phyloP scores from a whole-genome alignment of 1,140 invertebrate species.

The Eupristina koningsbergeri region DNA sequence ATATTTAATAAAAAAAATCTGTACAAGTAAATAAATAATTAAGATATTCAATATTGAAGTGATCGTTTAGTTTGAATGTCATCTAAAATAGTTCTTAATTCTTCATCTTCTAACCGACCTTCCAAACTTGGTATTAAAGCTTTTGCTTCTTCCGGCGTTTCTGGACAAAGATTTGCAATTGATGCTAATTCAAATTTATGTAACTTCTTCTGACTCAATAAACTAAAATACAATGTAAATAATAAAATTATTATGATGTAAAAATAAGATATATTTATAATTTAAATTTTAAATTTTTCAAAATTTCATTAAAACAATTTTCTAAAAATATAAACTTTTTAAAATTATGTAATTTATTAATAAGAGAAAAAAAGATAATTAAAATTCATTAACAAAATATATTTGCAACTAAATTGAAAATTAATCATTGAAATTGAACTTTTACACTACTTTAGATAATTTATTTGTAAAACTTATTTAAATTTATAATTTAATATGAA shows the following conservation, averaged over 20 bases:
- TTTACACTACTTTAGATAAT: constrained; percentile 9
- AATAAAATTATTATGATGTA: background rate
- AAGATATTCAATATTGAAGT: constrained; percentile 88
- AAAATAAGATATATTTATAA: background rate
- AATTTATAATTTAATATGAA: too few species aligned
- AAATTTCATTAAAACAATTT: constrained; percentile 14
- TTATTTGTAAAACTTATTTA: background rate
- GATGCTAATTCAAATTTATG: constrained; percentile 99
- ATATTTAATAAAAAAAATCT: background rate
- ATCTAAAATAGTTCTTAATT: constrained; percentile 93
- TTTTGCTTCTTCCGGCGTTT: constrained; percentile 98
- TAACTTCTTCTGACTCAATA: constrained; percentile 94
- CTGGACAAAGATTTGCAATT: constrained; percentile 97
- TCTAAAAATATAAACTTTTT: background rate
- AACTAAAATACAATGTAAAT: constrained; percentile 74
- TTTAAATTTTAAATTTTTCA: background rate
- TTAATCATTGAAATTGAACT: background rate
- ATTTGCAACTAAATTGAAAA: too few species aligned
- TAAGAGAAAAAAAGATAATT: background rate
- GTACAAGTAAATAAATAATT: background rate
- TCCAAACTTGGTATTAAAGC: constrained; percentile 96
- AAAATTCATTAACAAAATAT: background rate
- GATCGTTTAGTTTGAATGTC: constrained; percentile 98
- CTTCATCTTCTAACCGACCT: constrained; percentile 96
- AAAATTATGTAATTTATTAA: background rate